Evolutionary conservation across 2,888 invertebrate genomes (phyloP).

Genomic region (Andrena trimmerana): DNA sequence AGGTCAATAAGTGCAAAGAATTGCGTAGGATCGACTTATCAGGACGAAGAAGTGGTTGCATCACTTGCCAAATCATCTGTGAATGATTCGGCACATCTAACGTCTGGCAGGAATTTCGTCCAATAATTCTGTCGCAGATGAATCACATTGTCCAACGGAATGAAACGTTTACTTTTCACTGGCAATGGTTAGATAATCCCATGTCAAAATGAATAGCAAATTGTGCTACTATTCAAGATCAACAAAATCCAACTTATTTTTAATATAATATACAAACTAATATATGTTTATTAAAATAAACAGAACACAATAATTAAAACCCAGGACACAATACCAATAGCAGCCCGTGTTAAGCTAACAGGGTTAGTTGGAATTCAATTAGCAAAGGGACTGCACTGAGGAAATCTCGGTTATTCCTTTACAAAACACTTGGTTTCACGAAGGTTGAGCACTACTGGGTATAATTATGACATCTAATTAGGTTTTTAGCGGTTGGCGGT

Average conservation of each 20-base stretch:
- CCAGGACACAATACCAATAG: not conserved
- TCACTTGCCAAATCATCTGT: not conserved
- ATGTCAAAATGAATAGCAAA: not conserved
- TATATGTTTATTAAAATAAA: not conserved
- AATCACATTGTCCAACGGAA: not conserved
- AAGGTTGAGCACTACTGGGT: constrained; percentile 79
- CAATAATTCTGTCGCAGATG: not conserved
- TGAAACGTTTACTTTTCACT: not conserved
- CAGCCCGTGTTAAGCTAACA: not conserved
- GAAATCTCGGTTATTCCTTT: not conserved
- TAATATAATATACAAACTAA: not conserved
- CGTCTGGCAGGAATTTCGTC: not conserved
- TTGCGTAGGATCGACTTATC: constrained; percentile 38
- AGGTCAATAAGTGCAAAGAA: constrained; percentile 37
- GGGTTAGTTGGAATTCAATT: not conserved
- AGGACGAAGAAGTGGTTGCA: constrained; percentile 7
- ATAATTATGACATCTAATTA: constrained; percentile 85
- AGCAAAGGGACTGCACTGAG: not conserved
- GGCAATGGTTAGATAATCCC: not conserved
- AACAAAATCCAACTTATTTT: not conserved
- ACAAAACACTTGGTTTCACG: not conserved
- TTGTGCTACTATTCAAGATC: not conserved
- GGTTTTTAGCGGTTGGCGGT: constrained; percentile 82
- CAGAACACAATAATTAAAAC: not conserved
- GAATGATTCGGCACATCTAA: not conserved